Percentiles rank a stretch among this genome's conserved stretches.
These are phyloP conservation scores for Dynastes grantii DNA, from an alignment of 2,888 invertebrate species.

Conservation along the genomic window DNA sequence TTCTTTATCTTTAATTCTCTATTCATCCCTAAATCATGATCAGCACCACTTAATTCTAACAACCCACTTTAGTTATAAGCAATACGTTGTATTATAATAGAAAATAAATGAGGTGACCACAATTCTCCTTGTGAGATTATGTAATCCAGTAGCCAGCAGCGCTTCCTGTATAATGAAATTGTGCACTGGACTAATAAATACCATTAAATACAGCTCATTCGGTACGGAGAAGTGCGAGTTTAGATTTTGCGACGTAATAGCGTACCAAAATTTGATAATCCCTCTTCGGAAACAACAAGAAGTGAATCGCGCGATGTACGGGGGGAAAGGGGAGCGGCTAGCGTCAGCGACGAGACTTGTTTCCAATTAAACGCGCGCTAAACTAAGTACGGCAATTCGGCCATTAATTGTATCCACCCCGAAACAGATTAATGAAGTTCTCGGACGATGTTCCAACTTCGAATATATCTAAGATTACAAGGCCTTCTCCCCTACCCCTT, in stretches of 20 bases:
- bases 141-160: no score
- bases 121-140: no score
- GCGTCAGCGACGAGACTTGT: slow-evolving; percentile 59
- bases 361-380: slow-evolving; percentile 66
- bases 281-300: slow-evolving; percentile 56
- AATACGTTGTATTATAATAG: no score
- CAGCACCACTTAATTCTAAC: no score
- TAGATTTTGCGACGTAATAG: slow-evolving; percentile 1
- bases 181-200: no score
- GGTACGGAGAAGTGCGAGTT: not conserved
- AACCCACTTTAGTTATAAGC: no score
- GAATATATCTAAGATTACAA: slow-evolving; percentile 66
- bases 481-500: slow-evolving; percentile 52
- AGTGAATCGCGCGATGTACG: not conserved
- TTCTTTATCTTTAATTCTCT: no score
- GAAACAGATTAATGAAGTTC: slow-evolving; percentile 69
- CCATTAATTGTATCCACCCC: slow-evolving; percentile 67
- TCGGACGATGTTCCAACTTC: slow-evolving; percentile 65
- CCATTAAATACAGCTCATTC: not conserved
- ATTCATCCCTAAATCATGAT: no score
- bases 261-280: slow-evolving; percentile 65
- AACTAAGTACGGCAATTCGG: slow-evolving; percentile 65
- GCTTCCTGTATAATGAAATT: no score
- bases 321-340: not conserved
- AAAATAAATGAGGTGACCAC: no score